Base-by-base conservation (phyloP, 2,797 vertebrate genomes). In the Florisuga fusca region DNA sequence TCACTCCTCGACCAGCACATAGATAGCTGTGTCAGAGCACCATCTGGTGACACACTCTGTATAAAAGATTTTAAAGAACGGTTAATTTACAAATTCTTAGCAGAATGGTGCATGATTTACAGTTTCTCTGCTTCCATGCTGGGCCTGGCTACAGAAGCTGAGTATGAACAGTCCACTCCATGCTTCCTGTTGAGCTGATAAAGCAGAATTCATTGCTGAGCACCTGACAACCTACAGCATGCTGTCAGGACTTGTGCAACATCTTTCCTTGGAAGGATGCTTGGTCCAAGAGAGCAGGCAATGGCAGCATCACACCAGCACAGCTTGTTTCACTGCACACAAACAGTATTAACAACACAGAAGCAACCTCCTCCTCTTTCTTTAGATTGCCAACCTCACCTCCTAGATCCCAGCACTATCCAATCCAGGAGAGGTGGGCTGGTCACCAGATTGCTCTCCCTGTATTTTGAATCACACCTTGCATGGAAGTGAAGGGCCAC, bases 101-200 rank as follows among this genome's bases (percentile, higher is more conserved):
- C 55, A 20, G 63, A 41, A 15, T 0, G 25, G 19, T 15, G 27
- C 10, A 0, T 0, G 17, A 7, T 25, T 15, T 2, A 0, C 20
- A 7, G 23, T 0, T 13, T 12, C 41, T 8, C 62, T 17, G 38
- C 23, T 20, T 3, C 8, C 22, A 2, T 2, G 4, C 55, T 17
- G 58, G 21, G 46, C 2, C 6, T 26, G 26, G 3, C 26, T 17
- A 15, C 27, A 59, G 51, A 22, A 14, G 55, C 8, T 10, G 41
- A 9, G 41, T 19, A 5, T 26, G 15, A 77, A 9, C 29, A 21
- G 26, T 15, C 16, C 3, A 2, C 27, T 5, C 76, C 1, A 1
- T 1, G 51, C 48, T 20, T 33, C 71, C 46, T 8, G 29, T 0
- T 14, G 84, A 83, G 66, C 48, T 13, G 50, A 18, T 64, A 27